A percentile compares a stretch with the other conserved stretches of the same genome.
Conservation (phyloP, 1,140 invertebrate species). For the Phenacoccus solenopsis region DNA sequence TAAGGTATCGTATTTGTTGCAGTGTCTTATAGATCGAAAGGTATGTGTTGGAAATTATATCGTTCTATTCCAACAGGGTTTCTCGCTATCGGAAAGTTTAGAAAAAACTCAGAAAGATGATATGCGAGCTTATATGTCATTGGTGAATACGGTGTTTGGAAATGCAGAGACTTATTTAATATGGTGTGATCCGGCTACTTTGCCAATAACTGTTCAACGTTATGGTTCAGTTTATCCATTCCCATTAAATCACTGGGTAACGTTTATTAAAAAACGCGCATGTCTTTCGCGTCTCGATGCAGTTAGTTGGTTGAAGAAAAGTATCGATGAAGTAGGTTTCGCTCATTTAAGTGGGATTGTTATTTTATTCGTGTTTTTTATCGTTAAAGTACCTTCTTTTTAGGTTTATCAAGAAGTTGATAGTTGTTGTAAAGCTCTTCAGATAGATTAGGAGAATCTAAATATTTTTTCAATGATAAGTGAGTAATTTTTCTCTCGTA, state of each 20-base stretch:
- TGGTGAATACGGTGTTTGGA: constrained; percentile 72
- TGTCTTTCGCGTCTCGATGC: constrained; percentile 58
- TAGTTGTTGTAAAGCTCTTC: constrained; percentile 74
- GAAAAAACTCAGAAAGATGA: constrained; percentile 69
- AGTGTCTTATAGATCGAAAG: not conserved
- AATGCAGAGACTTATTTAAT: constrained; percentile 82
- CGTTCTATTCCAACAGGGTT: not conserved
- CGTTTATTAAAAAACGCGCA: constrained; percentile 58
- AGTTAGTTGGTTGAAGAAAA: constrained; percentile 59
- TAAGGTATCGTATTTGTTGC: constrained; percentile 41
- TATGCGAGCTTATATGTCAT: constrained; percentile 82
- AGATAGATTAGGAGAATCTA: constrained; percentile 60
- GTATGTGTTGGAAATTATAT: not conserved
- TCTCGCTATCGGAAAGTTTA: constrained; percentile 52
- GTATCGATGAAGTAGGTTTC: constrained; percentile 38
- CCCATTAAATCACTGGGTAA: constrained; percentile 75
- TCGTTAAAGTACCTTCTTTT: not conserved
- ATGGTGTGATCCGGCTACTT: constrained; percentile 68
- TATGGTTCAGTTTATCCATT: constrained; percentile 85
- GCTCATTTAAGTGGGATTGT: no score
- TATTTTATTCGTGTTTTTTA: not conserved
- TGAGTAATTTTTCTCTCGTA: not conserved
- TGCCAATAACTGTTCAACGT: constrained; percentile 65
- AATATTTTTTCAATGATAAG: constrained; percentile 61
- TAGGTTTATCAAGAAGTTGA: constrained; percentile 53